Base-by-base conservation (phyloP, 2,888 invertebrate genomes). In the Caenorhabditis afra region DNA sequence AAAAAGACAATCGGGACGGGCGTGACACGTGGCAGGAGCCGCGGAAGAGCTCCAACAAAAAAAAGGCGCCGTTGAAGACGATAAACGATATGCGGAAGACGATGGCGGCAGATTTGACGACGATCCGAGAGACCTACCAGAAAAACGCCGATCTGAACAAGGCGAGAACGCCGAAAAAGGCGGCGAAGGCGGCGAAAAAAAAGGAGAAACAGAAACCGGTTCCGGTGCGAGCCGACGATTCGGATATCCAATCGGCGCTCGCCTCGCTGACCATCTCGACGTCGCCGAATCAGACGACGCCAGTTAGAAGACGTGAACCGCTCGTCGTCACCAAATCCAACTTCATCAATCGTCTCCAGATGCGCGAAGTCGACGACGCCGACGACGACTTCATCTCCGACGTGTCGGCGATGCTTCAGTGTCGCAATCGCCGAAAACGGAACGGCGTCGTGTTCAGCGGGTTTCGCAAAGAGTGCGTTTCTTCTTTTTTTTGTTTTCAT, bases 401-500 rank as follows among this genome's bases (percentile, higher is more conserved):
- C 45, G 73, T 78, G 29, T 78, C 78, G 0, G 78, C 53, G n/a
- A 53, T 55, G 50, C 35, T 55, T 14, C 20, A 61, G 41, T n/a
- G 16, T 7, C 29, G 7, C 4, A 47, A 47, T 47, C 16, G 2
- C 4, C 20, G 22, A 22, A 49, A 22, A 49, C 12, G 49, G 10
- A 49, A 22, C 14, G 71, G 59, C 45, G 70, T 82, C 35, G 65
- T 82, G 7, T 82, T 82, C 39, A 80, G 80, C 12, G 80, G 80
- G 14, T 76, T 82, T 49, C 58, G 57, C 14, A 66, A 59, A 53
- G 57, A 73, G 74, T 74, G 20, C 57, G 57, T 53, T 11, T 1
- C 14, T n/a, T n/a, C n/a, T n/a, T n/a, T n/a, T n/a, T n/a, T n/a
- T n/a, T n/a, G n/a, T n/a, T n/a, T n/a, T n/a, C n/a, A n/a, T n/a